Evolutionary conservation across 2,888 invertebrate species (phyloP), one percentile per base, ranked within the genome.

Genomic region (Synergus umbraculus): DNA sequence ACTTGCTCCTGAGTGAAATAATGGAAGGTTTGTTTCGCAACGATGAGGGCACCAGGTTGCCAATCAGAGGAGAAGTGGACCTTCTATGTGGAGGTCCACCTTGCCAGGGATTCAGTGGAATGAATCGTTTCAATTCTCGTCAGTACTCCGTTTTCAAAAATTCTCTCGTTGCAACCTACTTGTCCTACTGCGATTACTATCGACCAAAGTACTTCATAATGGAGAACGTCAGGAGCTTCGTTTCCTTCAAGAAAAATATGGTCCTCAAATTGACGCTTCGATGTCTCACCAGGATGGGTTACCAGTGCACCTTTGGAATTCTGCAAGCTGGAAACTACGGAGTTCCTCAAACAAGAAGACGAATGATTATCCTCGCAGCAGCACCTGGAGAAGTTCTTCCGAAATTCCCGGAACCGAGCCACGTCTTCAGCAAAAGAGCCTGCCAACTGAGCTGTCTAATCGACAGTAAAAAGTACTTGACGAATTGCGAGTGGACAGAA

Each of bases 101-200:
- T 0, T 97, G 97, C 89, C 97, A 97, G 92, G 97, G 97, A 4
- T 97, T 97, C 92, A 97, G 96, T 67, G 97, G 97, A 58, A 97
- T 97, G 97, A 97, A 97, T 92, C 93, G 97, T 77, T 97, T 97
- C 91, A 97, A 96, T 92, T 95, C 95, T 0, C 93, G 97, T 49
- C 96, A 97, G 85, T 97, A 97, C 91, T 97, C 97, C 2, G 93
- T 95, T 84, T 97, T 97, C 89, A 97, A 97, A 93, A 97, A 97
- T 91, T 97, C 97, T 0, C 93, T 97, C 15, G 95, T 97, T 29
- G 96, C 96, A 0, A 95, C 97, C 0, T 97, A 95, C 90, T 93
- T 97, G 29, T 96, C 97, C 43, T 97, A 95, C 91, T 97, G 97
- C 90, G 97, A 97, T 91, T 97, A 95, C 91, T 97, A 96, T 89